Evolutionary conservation across 2,113 vertebrate species (phyloP), one percentile per base, ranked within the genome.

Genomic region (Mastomys coucha): DNA sequence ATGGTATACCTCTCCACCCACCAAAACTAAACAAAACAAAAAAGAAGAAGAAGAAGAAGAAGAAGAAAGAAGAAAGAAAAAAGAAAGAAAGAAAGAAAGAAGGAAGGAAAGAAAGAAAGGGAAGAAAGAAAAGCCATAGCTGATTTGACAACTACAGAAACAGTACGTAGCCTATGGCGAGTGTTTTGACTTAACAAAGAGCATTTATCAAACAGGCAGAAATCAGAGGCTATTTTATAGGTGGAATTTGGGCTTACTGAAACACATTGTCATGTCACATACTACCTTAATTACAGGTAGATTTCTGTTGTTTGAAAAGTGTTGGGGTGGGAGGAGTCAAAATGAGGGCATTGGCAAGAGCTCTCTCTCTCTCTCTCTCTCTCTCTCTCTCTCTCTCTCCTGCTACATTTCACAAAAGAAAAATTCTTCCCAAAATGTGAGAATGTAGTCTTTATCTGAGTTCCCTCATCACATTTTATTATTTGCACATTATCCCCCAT

Each of bases 171-270:
- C 56, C 53, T 67, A 69, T 24, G 12, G 31, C 45, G 70, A 67
- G 17, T 89, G 26, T 82, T 77, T 97, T 89, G 80, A 90, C 75
- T 85, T 93, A 56, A 93, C 82, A 75, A 97, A 84, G 31, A 85
- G 1, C 42, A 31, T 95, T 73, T 93, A 96, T 67, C 63, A 89
- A 94, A 72, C 36, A 91, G 69, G 24, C 9, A 86, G 90, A 88
- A 89, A 76, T 31, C 63, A 95, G 19, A 84, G 39, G 10, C 73
- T 87, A 69, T 84, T 89, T 84, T 89, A 14, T 75, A 94, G 51
- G 73, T 78, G 86, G 65, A 88, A 77, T 88, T 53, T 90, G 70
- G 86, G 65, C 51, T 53, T 85, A 60, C 14, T 39, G 53, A 91
- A 96, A 92, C 4, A 60, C 11, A 51, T 51, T 73, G 31, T 91